Conservation (phyloP, 2,888 invertebrate genomes). For the Bursaphelenchus okinawaensis region DNA sequence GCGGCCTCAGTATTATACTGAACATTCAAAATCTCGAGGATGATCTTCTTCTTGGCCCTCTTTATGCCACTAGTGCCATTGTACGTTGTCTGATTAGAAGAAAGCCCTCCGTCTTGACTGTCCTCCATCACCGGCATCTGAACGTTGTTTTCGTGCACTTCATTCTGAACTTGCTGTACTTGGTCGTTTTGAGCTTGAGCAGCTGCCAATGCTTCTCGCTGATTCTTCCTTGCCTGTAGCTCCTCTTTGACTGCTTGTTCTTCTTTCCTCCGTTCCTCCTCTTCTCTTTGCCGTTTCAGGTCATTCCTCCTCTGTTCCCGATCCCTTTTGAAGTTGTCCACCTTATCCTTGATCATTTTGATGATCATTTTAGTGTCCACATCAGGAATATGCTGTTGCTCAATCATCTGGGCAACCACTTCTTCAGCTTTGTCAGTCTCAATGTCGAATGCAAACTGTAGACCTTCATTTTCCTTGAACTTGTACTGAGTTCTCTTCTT, state of each 20-base stretch:
- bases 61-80: conserved; percentile 18
- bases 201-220: conserved; percentile 35
- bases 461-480: conserved; percentile 97
- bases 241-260: conserved; percentile 50
- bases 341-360: conserved; percentile 82
- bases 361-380: conserved; percentile 87
- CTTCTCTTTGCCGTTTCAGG: conserved; percentile 46
- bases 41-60: conserved; percentile 33
- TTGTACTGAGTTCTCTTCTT: conserved; percentile 87
- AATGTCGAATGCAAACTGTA: conserved; percentile 95
- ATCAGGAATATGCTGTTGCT: conserved; percentile 70
- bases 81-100: conserved; percentile 11
- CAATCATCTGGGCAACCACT: conserved; percentile 72
- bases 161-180: conserved; percentile 32
- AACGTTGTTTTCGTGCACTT: not conserved
- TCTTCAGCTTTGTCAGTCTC: conserved; percentile 82
- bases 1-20: conserved; percentile 27
- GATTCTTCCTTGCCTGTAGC: conserved; percentile 34
- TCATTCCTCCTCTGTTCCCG: conserved; percentile 50
- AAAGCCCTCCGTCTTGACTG: conserved; percentile 12
- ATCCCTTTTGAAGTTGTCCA: conserved; percentile 52
- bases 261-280: conserved; percentile 44
- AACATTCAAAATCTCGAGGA: conserved; percentile 45
- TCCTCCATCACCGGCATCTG: not conserved
- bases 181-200: conserved; percentile 32